These are phyloP conservation scores for Phaedon cochleariae DNA, from an alignment of 2,888 invertebrate species.

Conservation along the genomic window DNA sequence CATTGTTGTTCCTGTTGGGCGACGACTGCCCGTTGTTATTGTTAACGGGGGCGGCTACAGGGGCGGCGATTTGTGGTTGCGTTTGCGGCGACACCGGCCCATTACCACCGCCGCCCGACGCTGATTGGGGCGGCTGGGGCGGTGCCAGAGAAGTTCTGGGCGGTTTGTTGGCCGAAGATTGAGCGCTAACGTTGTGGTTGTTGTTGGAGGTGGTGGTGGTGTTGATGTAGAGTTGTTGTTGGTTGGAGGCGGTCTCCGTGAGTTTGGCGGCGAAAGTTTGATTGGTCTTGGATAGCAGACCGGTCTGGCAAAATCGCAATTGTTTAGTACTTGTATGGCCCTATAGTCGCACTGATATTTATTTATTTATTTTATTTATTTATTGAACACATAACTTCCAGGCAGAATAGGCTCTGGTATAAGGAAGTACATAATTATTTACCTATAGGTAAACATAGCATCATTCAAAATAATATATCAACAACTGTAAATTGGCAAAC, in stretches of 20 bases:
- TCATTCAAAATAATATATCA: too few species aligned
- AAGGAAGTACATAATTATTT: too few species aligned
- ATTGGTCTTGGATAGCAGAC: conserved; percentile 40
- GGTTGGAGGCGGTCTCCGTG: conserved; percentile 62
- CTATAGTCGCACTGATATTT: too few species aligned
- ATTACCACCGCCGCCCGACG: conserved; percentile 39
- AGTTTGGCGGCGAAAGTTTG: conserved; percentile 80
- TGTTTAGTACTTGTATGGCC: too few species aligned
- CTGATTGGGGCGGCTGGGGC: conserved; percentile 30
- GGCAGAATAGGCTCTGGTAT: too few species aligned
- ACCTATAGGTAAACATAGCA: too few species aligned
- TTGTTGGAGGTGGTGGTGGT: conserved; percentile 38
- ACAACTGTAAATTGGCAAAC: too few species aligned
- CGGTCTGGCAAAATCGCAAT: background rate
- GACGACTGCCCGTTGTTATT: conserved; percentile 50
- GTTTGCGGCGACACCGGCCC: conserved; percentile 55
- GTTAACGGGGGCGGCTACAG: conserved; percentile 19
- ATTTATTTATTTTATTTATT: too few species aligned
- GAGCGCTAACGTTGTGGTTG: conserved; percentile 22
- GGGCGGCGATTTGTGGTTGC: background rate
- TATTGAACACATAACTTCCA: too few species aligned
- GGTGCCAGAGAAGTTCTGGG: conserved; percentile 41
- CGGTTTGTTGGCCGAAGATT: conserved; percentile 11
- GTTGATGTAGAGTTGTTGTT: conserved; percentile 40
- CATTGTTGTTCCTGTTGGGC: conserved; percentile 52